Base-by-base conservation (phyloP, 2,113 vertebrate species). In the Procavia capensis region DNA sequence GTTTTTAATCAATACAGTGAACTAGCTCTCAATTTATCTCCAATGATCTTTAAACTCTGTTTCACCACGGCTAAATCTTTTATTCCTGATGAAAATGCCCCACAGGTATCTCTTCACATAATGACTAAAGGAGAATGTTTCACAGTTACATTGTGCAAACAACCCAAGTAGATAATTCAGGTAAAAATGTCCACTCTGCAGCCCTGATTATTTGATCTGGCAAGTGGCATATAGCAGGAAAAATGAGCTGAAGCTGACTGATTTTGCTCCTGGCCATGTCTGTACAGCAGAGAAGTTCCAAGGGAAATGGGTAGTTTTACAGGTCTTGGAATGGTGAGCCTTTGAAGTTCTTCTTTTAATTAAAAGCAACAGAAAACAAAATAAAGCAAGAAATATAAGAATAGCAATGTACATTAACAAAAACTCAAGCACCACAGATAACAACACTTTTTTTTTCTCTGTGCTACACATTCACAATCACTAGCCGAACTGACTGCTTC, bases 101-200 rank as follows among this genome's bases (percentile, higher is more conserved):
- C 41, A 79, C 10, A 31, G 50, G 50, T 54, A 85, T 76, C 80
- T 85, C 66, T 86, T 89, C 66, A 88, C 31, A 9, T 7, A 72
- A 64, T 41, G n/a, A n/a, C 34, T 39, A 57, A 70, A 74, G 90
- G 75, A 17, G 27, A 93, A 54, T 68, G 78, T 43, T 93, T 91
- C 92, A 68, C 84, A 85, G 79, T 81, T 93, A 89, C 47, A 50
- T 13, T 43, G 54, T 75, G 19, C 29, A 39, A 95, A 97, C 72
- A 90, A 79, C 85, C 6, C n/a, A 90, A 91, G 89, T 39, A 91
- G 89, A 89, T 86, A 95, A 89, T 75, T 45, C 79, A 83, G 86
- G 81, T 45, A 90, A 89, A 92, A 78, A 45, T 22, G 47, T 88
- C 61, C 57, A 95, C 47, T 79, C 6, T 9, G 83, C 85, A 76